Evolutionary conservation across 2,113 vertebrate species (phyloP).

Genomic region (Mustelus asterias): DNA sequence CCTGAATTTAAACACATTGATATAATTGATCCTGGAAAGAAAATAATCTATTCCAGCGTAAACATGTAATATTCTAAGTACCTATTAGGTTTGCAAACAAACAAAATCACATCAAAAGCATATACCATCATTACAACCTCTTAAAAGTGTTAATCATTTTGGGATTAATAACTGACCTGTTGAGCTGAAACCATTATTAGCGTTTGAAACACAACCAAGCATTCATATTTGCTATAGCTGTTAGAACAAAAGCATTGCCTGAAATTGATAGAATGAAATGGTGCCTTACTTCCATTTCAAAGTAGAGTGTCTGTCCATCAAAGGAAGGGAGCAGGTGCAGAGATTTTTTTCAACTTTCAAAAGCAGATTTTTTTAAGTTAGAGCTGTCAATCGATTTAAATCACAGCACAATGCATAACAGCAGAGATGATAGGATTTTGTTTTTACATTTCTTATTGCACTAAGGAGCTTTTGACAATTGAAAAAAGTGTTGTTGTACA

Average conservation of each 20-base stretch:
- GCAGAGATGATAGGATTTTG: too few relatives aligned
- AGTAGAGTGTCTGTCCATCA: not conserved
- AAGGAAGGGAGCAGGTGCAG: not conserved
- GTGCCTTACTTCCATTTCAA: not conserved
- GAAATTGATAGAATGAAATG: not conserved
- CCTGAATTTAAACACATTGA: not conserved
- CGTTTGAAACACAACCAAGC: not conserved
- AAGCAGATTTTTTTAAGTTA: not conserved
- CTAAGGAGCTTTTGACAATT: too few relatives aligned
- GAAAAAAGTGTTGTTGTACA: too few relatives aligned
- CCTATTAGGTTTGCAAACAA: not conserved
- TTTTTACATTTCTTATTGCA: too few relatives aligned
- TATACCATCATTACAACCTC: not conserved
- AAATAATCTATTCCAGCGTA: not conserved
- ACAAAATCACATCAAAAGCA: not conserved
- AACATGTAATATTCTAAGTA: too few relatives aligned
- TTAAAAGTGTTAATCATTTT: not conserved
- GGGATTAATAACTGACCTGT: not conserved
- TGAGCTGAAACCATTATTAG: not conserved
- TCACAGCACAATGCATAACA: not conserved
- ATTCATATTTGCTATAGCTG: not conserved
- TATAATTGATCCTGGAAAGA: not conserved
- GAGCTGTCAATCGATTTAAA: not conserved
- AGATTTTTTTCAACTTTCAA: not conserved
- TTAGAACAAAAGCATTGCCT: not conserved